A percentile compares a stretch with the other conserved stretches of the same genome.
Evolutionary conservation across 2,797 vertebrate genomes (phyloP).

Genomic region (Cirrhinus mrigala): DNA sequence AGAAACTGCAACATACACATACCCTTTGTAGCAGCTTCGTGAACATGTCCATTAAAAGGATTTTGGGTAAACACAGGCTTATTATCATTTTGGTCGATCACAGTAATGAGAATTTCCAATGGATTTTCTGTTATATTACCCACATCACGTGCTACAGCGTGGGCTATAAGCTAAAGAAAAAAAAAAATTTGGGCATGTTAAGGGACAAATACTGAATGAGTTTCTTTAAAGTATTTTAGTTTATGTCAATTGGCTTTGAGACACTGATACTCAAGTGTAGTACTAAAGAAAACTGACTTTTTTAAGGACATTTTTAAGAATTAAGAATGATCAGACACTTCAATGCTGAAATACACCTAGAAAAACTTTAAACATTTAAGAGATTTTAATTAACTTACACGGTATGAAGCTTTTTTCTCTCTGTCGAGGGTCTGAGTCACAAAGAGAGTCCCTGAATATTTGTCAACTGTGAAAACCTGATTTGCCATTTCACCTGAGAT

Average conservation of each 20-base stretch:
- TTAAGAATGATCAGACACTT: too few species aligned
- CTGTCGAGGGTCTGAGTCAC: constrained; percentile 52
- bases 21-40: constrained; percentile 82
- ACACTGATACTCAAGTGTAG: not conserved
- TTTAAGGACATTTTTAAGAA: too few species aligned
- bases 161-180: constrained; percentile 79
- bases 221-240: not conserved
- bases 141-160: constrained; percentile 61
- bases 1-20: constrained; percentile 25
- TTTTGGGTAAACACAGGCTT: constrained; percentile 78
- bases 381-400: too few species aligned
- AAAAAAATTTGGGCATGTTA: not conserved
- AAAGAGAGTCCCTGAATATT: not conserved
- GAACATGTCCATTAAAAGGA: constrained; percentile 79
- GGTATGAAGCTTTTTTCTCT: constrained; percentile 41
- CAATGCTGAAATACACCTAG: too few species aligned
- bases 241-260: not conserved
- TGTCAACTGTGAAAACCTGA: constrained; percentile 46
- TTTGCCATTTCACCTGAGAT: constrained; percentile 59
- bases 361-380: too few species aligned
- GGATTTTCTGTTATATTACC: constrained; percentile 72
- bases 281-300: not conserved
- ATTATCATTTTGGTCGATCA: constrained; percentile 90
- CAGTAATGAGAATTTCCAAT: constrained; percentile 81
- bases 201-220: not conserved